A percentile compares a stretch with the other conserved stretches of the same genome.
phyloP scores from a whole-genome alignment of 92 coral and sea anemone genomes.

The Siderastrea siderea region DNA sequence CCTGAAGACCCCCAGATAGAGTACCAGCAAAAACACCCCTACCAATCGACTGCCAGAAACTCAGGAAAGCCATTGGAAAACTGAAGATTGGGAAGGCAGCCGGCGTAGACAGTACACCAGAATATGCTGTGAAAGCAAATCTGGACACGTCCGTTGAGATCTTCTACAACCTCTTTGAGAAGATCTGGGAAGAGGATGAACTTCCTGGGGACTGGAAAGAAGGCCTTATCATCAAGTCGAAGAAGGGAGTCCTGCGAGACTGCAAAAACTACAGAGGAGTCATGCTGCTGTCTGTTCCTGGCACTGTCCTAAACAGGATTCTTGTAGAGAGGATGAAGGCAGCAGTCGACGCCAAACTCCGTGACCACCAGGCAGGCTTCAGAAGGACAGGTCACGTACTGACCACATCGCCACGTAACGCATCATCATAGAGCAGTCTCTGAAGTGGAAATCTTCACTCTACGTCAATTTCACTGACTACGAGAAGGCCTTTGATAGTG shows the following conservation, averaged over 20 bases:
- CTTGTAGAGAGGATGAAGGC: slow-evolving; percentile 17
- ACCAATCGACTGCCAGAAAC: slow-evolving; percentile 32
- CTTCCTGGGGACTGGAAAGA: slow-evolving; percentile 42
- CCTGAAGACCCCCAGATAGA: slow-evolving; percentile 36
- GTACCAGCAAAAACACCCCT: slow-evolving; percentile 42
- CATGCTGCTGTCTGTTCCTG: slow-evolving; percentile 27
- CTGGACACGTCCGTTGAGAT: slow-evolving; percentile 19
- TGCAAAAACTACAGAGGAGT: slow-evolving; percentile 31
- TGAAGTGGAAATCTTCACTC: slow-evolving; percentile 23
- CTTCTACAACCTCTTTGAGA: slow-evolving; percentile 15
- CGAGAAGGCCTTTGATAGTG: slow-evolving; percentile 32
- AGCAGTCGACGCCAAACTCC: slow-evolving; percentile 5
- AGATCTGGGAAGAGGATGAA: slow-evolving; percentile 29
- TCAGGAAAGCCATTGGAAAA: slow-evolving; percentile 17
- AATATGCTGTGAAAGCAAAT: slow-evolving; percentile 39
- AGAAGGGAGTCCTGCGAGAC: slow-evolving; percentile 24
- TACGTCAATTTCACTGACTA: slow-evolving; percentile 34
- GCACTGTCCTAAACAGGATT: slow-evolving; percentile 21
- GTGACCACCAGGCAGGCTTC: slow-evolving; percentile 53
- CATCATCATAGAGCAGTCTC: slow-evolving; percentile 35
- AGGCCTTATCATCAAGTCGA: slow-evolving; percentile 39
- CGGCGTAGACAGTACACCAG: slow-evolving; percentile 23
- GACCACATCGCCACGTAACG: slow-evolving; percentile 24
- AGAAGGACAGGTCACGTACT: slow-evolving; percentile 8
- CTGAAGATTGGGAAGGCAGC: slow-evolving; percentile 48